phyloP scores from a whole-genome alignment of 2,113 vertebrate species.

The Smithornis capensis region DNA sequence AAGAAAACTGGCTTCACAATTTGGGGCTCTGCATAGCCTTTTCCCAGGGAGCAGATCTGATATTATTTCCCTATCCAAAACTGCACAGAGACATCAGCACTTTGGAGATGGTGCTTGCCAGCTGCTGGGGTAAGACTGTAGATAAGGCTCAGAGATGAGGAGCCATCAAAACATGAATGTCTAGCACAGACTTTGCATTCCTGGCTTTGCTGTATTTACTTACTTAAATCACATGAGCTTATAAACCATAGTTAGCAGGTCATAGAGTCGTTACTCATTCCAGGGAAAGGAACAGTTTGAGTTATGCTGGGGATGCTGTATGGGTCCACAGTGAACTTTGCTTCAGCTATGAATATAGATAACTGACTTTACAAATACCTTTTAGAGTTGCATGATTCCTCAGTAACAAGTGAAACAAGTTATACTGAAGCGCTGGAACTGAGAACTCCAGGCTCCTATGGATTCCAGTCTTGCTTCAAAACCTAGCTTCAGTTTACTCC shows the following conservation, averaged over 20 bases:
- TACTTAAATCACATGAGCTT: neutral
- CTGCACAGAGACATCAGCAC: constrained; percentile 39
- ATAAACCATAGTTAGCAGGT: neutral
- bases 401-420: neutral
- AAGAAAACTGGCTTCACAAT: neutral
- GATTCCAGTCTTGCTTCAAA: neutral
- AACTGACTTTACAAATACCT: neutral
- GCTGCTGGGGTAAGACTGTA: constrained; percentile 27
- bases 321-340: fast-evolving
- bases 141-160: constrained; percentile 53
- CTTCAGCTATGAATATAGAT: neutral
- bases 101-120: neutral
- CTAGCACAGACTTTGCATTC: constrained; percentile 23
- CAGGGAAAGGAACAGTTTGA: neutral
- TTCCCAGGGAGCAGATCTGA: constrained; percentile 31
- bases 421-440: neutral
- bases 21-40: neutral
- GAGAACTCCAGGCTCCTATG: neutral
- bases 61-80: constrained; percentile 5
- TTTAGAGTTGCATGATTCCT: neutral
- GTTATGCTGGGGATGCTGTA: neutral
- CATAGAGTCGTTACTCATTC: neutral
- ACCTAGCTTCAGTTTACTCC: neutral
- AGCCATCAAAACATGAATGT: constrained; percentile 36
- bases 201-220: constrained; percentile 38